These are phyloP conservation scores for Holotrichia oblita DNA, from an alignment of 1,140 invertebrate genomes.

Conservation along the genomic window DNA sequence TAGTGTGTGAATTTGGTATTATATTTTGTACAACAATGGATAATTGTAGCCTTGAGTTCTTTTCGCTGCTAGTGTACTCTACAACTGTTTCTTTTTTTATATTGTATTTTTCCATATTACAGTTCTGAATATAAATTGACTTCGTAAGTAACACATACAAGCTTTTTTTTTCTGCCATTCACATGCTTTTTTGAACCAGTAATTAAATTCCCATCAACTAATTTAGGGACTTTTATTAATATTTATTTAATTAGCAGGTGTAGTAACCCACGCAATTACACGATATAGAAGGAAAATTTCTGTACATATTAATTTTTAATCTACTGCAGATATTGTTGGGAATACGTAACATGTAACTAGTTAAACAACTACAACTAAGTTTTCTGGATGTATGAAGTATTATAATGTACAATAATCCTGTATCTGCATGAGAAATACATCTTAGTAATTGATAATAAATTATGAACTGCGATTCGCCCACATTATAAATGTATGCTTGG, in stretches of 20 bases:
- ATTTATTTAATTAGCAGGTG: background rate
- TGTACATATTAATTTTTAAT: no score
- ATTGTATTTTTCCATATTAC: background rate
- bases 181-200: background rate
- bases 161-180: background rate
- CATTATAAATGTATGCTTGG: no score
- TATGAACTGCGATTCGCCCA: no score
- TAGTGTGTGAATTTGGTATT: conserved; percentile 17
- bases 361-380: no score
- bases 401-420: no score
- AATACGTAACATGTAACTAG: no score
- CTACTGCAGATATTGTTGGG: no score
- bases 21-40: conserved; percentile 9
- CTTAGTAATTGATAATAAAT: no score
- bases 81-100: background rate
- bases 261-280: background rate
- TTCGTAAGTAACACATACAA: background rate
- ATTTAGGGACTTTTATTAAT: background rate
- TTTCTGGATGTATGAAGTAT: no score
- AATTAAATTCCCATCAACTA: background rate
- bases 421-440: no score
- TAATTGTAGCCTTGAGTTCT: conserved; percentile 13
- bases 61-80: background rate
- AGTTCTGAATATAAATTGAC: conserved; percentile 13
- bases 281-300: no score